Conservation (phyloP, 1,140 invertebrate genomes). For the Conopomorpha cramerella region DNA sequence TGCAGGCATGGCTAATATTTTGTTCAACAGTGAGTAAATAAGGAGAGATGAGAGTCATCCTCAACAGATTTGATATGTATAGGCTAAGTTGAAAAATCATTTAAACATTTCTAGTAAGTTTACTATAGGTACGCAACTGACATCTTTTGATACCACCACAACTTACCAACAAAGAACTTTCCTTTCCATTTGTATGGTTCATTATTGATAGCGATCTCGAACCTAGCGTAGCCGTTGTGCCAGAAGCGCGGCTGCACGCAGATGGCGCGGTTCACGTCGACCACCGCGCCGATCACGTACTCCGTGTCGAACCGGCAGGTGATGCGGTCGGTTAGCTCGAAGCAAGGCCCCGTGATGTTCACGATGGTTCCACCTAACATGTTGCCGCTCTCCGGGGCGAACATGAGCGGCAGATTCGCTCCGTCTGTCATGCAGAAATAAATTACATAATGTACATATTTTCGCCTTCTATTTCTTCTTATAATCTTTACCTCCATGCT, state of each 20-base stretch:
- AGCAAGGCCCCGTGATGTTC: constrained; percentile 93
- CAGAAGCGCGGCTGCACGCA: constrained; percentile 88
- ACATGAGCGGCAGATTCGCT: constrained; percentile 78
- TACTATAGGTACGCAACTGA: too few species aligned
- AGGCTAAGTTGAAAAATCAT: too few species aligned
- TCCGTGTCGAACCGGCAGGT: constrained; percentile 82
- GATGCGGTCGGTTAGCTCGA: constrained; percentile 70
- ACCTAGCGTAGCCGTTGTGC: constrained; percentile 88
- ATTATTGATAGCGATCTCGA: constrained; percentile 84
- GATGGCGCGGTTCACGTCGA: constrained; percentile 81
- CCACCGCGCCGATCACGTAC: constrained; percentile 72
- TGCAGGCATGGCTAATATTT: too few species aligned
- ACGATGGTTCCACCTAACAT: constrained; percentile 95
- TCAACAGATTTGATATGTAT: too few species aligned
- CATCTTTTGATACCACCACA: too few species aligned
- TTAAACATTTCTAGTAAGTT: too few species aligned
- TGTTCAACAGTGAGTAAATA: too few species aligned
- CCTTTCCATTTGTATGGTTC: constrained; percentile 89
- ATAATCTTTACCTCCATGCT: too few species aligned
- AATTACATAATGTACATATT: neutral
- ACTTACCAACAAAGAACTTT: constrained; percentile 88
- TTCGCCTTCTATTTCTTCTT: neutral
- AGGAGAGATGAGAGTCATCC: too few species aligned
- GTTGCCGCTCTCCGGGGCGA: constrained; percentile 91
- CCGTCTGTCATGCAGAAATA: too few species aligned